Base-by-base conservation (phyloP, 1,140 invertebrate genomes). In the Arctopsyche grandis region DNA sequence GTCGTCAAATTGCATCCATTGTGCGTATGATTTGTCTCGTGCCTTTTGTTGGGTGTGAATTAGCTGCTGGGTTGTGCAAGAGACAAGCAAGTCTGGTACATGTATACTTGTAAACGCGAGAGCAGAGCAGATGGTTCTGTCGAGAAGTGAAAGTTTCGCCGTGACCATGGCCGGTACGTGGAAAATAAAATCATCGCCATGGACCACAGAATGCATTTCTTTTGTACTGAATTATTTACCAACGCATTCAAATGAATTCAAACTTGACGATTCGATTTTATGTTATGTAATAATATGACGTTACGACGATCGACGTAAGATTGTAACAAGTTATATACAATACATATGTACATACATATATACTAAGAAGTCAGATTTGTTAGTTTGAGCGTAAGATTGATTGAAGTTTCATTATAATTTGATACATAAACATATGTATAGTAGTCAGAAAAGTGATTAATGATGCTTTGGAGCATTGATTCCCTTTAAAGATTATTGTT, bases 91-190 rank as follows among this genome's bases (percentile, higher is more conserved):
- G 29, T 38, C 29, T 38, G 29, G 29, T 38, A 38, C 7, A 38
- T 38, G 29, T 38, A 38, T 38, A 38, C 29, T 38, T 38, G 29
- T 38, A 38, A 4, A 38, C 29, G 3, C 1, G 29, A 7, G 29
- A 38, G 1, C 29, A 38, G 7, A 22, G 63, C 69, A 44, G 69
- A 24, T 71, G 69, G 69, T 52, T 70, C 29, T 19, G n/a, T 5
- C 19, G 66, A 78, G 43, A 78, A 78, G 77, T 78, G 77, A 78
- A 78, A 78, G 77, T 78, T 71, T 78, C 29, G 19, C 77, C 77
- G 46, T 78, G 77, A 78, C 77, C 77, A 38, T 78, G 77, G 75
- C n/a, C 75, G 69, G 24, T 48, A 10, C 14, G 14, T 48, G 69
- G 29, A 38, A 38, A 38, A 38, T 38, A 38, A n/a, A n/a, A 38